Evolutionary conservation across 2,888 invertebrate species (phyloP), one percentile per base, ranked within the genome.

Genomic region (Nomada fabriciana): DNA sequence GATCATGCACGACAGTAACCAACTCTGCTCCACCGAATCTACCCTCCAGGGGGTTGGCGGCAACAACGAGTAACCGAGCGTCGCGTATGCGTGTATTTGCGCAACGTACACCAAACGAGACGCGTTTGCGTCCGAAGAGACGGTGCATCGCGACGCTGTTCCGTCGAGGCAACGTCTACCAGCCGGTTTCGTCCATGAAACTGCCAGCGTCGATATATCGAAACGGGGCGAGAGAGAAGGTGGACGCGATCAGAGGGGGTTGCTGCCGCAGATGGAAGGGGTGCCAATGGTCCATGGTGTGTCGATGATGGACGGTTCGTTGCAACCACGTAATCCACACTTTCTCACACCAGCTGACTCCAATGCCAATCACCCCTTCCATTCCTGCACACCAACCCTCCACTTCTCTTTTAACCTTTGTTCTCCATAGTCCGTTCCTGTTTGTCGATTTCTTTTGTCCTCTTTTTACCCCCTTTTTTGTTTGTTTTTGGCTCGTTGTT

Each of bases 111-210:
- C 89, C 80, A 78, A 91, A 91, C 70, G 89, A 88, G 88, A 91
- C 91, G 84, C 89, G 88, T 89, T 91, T 92, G 71, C 92, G 91
- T 86, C 88, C 88, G 71, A 92, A 92, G 77, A 92, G 89, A 74
- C 92, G 91, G 76, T 90, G 91, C 92, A 92, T 92, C 91, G 89
- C 89, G 88, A 83, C 80, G 63, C 60, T 57, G 64, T 65, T 71
- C 81, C 55, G 77, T 55, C 63, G 60, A 59, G 79, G 43, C 55
- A 81, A 73, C 78, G 83, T 85, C 86, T 81, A 78, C 75, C 85
- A 75, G 85, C 61, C 80, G 85, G 72, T 83, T 82, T 82, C 81
- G 88, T 88, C 82, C 76, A 80, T 84, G 74, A 80, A 80, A 87
- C 84, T 88, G 87, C 78, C 72, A 71, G 69, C 65, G 53, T 71